Evolutionary conservation across 2,113 vertebrate species (phyloP).

Genomic region (Turdus rufiventris): DNA sequence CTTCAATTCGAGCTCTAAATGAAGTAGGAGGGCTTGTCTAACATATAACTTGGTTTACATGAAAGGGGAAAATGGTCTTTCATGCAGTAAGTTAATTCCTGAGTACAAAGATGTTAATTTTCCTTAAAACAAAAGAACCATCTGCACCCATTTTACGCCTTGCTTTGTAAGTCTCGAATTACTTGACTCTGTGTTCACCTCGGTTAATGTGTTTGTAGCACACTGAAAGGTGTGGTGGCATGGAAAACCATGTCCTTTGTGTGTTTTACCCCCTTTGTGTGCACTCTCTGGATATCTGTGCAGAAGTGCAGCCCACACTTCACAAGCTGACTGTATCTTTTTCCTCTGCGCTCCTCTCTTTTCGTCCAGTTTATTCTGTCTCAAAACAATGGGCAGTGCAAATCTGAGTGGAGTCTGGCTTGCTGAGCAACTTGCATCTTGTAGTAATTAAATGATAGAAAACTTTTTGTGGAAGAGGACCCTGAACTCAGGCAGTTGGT

Average conservation of each 20-base stretch:
- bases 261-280: accelerated
- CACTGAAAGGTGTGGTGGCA: not conserved
- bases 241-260: not conserved
- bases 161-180: not conserved
- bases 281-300: not conserved
- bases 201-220: not conserved
- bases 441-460: not conserved
- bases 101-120: not conserved
- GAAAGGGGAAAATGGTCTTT: not conserved
- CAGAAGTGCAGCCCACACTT: not conserved
- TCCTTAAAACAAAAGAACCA: not conserved
- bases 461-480: not conserved
- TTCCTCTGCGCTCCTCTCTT: not conserved
- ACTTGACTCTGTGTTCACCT: not conserved
- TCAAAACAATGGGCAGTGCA: not conserved
- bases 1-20: not conserved
- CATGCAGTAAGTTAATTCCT: not conserved
- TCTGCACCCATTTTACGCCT: not conserved
- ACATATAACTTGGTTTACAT: not conserved
- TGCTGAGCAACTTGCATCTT: not conserved
- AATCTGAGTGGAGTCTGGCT: not conserved
- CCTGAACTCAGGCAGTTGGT: not conserved
- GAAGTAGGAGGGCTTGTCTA: not conserved
- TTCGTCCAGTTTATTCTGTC: not conserved
- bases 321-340: not conserved